Percentiles rank a stretch among this genome's conserved stretches.
phyloP scores from a whole-genome alignment of 2,113 vertebrate genomes.

The Tichodroma muraria region DNA sequence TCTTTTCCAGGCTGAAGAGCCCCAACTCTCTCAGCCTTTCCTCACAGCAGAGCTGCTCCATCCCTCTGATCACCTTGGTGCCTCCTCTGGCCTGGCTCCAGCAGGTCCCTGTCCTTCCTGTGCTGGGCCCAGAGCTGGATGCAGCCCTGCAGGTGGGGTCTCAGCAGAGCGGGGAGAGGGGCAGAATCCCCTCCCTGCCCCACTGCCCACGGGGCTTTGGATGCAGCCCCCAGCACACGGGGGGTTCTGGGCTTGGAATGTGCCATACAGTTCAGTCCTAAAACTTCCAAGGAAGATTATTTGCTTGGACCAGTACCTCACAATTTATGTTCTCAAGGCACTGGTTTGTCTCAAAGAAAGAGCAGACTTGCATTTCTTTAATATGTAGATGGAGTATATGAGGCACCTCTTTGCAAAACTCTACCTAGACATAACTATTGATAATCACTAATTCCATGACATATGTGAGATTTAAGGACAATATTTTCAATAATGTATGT shows the following conservation, averaged over 20 bases:
- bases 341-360: not conserved
- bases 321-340: not conserved
- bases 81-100: not conserved
- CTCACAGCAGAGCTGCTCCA: not conserved
- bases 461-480: not conserved
- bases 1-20: not conserved
- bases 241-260: not conserved
- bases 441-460: not conserved
- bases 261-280: not conserved
- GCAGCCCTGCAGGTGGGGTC: not conserved
- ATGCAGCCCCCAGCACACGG: not conserved
- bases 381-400: not conserved
- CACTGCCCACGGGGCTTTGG: not conserved
- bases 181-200: not conserved
- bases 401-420: not conserved
- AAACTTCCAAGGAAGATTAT: not conserved
- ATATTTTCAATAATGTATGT: not conserved
- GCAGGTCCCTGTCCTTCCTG: not conserved
- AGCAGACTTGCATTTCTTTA: not conserved
- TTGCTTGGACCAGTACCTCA: not conserved
- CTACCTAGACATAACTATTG: not conserved
- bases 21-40: not conserved
- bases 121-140: not conserved
- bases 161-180: not conserved
- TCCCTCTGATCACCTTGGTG: not conserved